Conservation (phyloP, 2,113 vertebrate species). For the Phalacrocorax carbo region DNA sequence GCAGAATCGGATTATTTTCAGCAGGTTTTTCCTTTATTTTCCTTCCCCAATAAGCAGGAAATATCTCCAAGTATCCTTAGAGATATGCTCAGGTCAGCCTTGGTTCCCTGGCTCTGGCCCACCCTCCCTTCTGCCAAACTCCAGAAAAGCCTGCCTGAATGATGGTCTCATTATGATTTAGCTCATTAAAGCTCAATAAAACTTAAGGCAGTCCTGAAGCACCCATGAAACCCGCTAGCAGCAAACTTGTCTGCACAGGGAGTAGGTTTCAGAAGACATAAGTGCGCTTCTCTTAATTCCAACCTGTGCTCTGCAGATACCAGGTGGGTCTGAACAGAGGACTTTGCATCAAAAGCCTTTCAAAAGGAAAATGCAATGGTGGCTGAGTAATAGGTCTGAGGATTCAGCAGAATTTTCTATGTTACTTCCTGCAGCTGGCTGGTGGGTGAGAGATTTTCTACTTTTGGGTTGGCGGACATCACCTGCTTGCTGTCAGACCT, state of each 20-base stretch:
- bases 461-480: neutral
- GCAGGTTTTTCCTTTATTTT: neutral
- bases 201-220: neutral
- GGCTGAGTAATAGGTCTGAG: neutral
- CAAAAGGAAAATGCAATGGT: neutral
- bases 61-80: neutral
- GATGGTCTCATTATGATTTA: neutral
- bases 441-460: neutral
- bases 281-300: neutral
- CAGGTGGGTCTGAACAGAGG: neutral
- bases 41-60: neutral
- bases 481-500: neutral
- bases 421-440: neutral
- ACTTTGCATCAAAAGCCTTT: neutral
- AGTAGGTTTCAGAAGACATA: neutral
- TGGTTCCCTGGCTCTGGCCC: neutral
- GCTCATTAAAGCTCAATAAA: neutral
- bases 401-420: neutral
- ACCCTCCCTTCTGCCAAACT: neutral
- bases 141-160: neutral
- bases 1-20: neutral
- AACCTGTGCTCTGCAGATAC: neutral
- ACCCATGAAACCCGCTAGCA: neutral
- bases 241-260: neutral
- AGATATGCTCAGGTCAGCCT: too few species aligned